Evolutionary conservation across 2,113 vertebrate genomes (phyloP).

Genomic region (Lophura nycthemera): DNA sequence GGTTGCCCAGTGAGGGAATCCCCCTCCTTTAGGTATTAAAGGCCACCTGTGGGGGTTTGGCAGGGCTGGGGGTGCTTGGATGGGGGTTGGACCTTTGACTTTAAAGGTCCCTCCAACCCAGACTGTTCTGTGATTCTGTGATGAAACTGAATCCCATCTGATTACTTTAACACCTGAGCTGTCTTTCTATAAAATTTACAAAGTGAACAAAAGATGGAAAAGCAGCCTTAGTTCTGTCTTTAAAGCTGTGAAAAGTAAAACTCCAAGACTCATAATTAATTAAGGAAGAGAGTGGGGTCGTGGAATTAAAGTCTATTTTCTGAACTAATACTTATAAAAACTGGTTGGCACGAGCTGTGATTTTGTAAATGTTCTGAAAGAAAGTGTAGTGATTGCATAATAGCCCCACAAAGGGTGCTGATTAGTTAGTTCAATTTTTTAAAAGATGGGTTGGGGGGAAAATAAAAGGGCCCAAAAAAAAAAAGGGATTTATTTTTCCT

Average conservation of each 20-base stretch:
- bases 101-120: too few species aligned
- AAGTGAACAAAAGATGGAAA: not conserved
- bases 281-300: not conserved
- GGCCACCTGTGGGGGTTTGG: too few species aligned
- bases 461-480: too few species aligned
- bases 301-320: slow-evolving; percentile 56
- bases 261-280: slow-evolving; percentile 39
- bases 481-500: too few species aligned
- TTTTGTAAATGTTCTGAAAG: slow-evolving; percentile 75
- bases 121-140: too few species aligned
- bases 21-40: too few species aligned
- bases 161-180: not conserved
- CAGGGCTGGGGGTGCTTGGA: too few species aligned
- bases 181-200: not conserved
- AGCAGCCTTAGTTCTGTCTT: not conserved
- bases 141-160: not conserved
- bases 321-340: slow-evolving; percentile 67
- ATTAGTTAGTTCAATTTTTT: slow-evolving; percentile 73
- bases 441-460: too few species aligned
- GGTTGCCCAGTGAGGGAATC: too few species aligned
- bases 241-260: slow-evolving; percentile 24
- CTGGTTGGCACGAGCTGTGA: slow-evolving; percentile 44
- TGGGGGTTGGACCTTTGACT: too few species aligned
- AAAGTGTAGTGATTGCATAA: slow-evolving; percentile 72
- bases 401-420: slow-evolving; percentile 61